These are phyloP conservation scores for Oryctes rhinoceros DNA, from an alignment of 1,140 invertebrate genomes.

Conservation along the genomic window DNA sequence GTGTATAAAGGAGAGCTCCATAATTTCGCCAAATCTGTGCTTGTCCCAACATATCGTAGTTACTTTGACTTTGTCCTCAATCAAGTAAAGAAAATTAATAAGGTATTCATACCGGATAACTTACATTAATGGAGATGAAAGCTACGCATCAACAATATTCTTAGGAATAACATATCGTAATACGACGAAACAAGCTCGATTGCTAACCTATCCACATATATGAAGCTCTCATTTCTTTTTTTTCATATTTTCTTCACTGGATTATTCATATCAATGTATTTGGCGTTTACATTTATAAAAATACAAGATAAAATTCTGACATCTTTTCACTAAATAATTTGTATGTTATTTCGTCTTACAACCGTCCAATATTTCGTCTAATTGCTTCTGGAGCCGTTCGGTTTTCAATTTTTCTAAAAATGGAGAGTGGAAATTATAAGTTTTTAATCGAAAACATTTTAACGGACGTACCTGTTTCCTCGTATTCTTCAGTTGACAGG, in stretches of 20 bases:
- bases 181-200: too few species aligned
- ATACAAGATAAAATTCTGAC: background rate
- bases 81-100: too few species aligned
- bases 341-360: conserved; percentile 17
- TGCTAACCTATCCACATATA: too few species aligned
- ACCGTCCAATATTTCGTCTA: conserved; percentile 33
- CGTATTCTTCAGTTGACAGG: conserved; percentile 12
- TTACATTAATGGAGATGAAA: too few species aligned
- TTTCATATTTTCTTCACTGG: background rate
- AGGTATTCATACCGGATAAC: too few species aligned
- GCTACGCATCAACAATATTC: too few species aligned
- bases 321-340: background rate
- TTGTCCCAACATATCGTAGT: too few species aligned
- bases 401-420: conserved; percentile 34
- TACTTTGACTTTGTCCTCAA: too few species aligned
- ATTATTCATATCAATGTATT: conserved; percentile 4
- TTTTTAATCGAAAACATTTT: background rate
- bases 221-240: too few species aligned
- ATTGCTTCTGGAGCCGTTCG: conserved; percentile 12
- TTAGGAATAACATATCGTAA: too few species aligned
- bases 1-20: too few species aligned
- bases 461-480: conserved; percentile 21
- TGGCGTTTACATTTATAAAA: conserved; percentile 6
- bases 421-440: background rate
- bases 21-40: too few species aligned